Evolutionary conservation across 2,113 vertebrate species (phyloP).

Genomic region (Prinia subflava): DNA sequence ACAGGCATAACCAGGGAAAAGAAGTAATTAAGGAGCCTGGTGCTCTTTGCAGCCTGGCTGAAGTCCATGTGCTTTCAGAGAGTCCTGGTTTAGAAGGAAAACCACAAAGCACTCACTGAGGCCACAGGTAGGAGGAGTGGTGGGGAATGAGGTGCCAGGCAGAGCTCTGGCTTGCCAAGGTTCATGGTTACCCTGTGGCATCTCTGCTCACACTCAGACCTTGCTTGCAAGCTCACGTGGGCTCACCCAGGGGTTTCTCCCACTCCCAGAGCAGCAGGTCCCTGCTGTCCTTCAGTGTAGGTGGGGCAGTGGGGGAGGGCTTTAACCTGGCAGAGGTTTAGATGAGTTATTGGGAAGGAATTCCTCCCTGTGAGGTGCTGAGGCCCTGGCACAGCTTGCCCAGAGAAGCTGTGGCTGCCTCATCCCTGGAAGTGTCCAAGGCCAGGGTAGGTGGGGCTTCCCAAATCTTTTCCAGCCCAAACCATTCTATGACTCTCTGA

Average conservation of each 20-base stretch:
- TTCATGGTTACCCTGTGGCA: not conserved
- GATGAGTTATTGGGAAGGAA: not conserved
- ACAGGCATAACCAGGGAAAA: not conserved
- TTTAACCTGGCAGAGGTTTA: not conserved
- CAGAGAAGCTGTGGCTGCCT: not conserved
- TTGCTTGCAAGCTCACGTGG: not conserved
- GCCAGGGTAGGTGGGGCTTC: fast-evolving
- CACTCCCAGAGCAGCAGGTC: not conserved
- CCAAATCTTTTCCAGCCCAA: not conserved
- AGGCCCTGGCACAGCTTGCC: not conserved
- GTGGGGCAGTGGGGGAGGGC: too few species aligned
- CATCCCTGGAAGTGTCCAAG: not conserved
- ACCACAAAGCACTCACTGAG: not conserved
- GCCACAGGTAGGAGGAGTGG: not conserved
- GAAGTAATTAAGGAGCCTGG: conserved; percentile 5
- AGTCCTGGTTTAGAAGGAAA: not conserved
- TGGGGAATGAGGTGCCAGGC: not conserved
- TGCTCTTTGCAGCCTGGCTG: conserved; percentile 33
- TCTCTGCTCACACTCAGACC: not conserved
- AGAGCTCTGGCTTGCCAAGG: not conserved
- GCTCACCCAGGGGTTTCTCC: not conserved
- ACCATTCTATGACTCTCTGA: not conserved
- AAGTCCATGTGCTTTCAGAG: not conserved
- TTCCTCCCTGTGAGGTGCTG: not conserved
- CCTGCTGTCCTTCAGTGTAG: not conserved